Evolutionary conservation across 2,888 invertebrate species (phyloP), one percentile per base, ranked within the genome.

Genomic region (Ganaspis brasiliensis): DNA sequence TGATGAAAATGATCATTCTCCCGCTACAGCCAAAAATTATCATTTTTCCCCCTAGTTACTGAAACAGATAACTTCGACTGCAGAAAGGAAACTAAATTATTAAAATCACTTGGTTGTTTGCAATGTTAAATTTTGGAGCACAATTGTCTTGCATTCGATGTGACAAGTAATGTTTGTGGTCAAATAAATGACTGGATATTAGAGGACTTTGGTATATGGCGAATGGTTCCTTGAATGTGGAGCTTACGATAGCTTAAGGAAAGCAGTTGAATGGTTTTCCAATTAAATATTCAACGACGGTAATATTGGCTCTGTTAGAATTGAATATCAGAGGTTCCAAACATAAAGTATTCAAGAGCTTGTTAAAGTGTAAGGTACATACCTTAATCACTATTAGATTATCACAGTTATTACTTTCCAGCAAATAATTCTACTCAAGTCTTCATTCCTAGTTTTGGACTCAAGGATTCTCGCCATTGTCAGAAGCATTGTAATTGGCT

Each of bases 401-500:
- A 59, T 31, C 31, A 59, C 31, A 26, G 31, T 4, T 31, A 59
- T 59, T 26, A 59, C 31, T 59, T 59, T 16, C 3, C 6, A 59
- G 57, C 26, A n/a, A 59, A n/a, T n/a, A 59, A 31, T 59, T 59
- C 31, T n/a, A 31, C 16, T 2, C 4, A 6, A 57, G 57, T 16
- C 57, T 59, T 59, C 31, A 59, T 59, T 59, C 26, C 5, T 9
- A 59, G 57, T 1, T 52, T 52, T 16, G 19, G 19, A 19, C 16
- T 52, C 52, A 52, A 26, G 57, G 26, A 59, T 59, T 26, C 57
- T 59, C 19, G 24, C 9, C n/a, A 67, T 67, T 45, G 67, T 45
- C 67, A 67, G 45, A 82, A 84, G 84, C 86, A 87, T 88, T 88
- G 89, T 88, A 89, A 88, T 88, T 88, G 88, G 85, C 87, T 89